Base-by-base conservation (phyloP, 2,113 vertebrate species). In the Chaetura pelagica region DNA sequence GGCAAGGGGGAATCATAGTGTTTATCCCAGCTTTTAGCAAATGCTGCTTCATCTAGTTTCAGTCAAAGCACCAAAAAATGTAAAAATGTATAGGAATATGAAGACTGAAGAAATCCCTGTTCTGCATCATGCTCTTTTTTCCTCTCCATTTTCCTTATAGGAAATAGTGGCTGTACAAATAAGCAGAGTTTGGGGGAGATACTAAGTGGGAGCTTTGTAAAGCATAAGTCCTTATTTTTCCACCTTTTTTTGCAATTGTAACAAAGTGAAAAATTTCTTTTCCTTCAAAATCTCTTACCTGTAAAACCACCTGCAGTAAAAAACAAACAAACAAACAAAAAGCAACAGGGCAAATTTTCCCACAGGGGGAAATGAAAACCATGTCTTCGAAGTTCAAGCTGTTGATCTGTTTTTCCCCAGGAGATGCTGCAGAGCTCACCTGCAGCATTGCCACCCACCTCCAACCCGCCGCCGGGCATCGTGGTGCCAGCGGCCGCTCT, bases 351-450 rank as follows among this genome's bases (percentile, higher is more conserved):
- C 3, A 0, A 8, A 40, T 48, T 52, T 21, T n/a, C n/a, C n/a
- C n/a, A n/a, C 1, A 7, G 11, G 14, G 9, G 15, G 2, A 10
- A 48, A 26, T 0, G 0, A 32, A 54, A 6, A 12, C 10, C 7
- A 1, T 0, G 0, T 24, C 17, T 30, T 29, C 1, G 35, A 82
- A 82, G 40, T 5, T 3, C 1, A 4, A 0, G 4, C 1, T 49
- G 22, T 52, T 22, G 24, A 26, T 52, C 6, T 14, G 6, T 51
- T 29, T 26, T 52, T 26, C 64, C 30, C 4, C 49, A 99, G 99
- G 99, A 99, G 96, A 98, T 99, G 97, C 98, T 99, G 97, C 99
- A 99, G 98, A 99, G 97, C 98, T 99, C 99, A 34, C 99, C 99
- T 19, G 98, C 98, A 23, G 98, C 99, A 46, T 97, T 99, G 98